A percentile compares a stretch with the other conserved stretches of the same genome.
Evolutionary conservation across 2,888 invertebrate genomes (phyloP).

Genomic region (Acanthoscelides obtectus): DNA sequence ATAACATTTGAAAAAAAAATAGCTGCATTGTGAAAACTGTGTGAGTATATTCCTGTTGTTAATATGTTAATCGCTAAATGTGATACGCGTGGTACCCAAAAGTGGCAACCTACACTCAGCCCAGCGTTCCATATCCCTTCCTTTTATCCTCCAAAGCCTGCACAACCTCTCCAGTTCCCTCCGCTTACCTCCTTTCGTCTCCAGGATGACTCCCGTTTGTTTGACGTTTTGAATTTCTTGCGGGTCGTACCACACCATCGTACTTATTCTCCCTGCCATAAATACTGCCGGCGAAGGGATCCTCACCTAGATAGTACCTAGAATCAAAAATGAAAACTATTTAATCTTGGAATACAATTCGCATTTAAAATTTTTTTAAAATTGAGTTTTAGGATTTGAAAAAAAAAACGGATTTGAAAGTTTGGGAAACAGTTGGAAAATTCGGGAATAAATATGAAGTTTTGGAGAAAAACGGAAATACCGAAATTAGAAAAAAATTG

Average conservation of each 20-base stretch:
- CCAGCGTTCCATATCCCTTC: not conserved
- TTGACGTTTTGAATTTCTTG: conserved; percentile 37
- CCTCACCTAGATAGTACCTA: conserved; percentile 77
- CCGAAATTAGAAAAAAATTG: no score
- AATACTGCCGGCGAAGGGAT: conserved; percentile 78
- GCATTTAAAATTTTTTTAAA: no score
- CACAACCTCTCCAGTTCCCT: not conserved
- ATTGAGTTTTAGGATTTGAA: no score
- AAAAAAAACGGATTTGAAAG: no score
- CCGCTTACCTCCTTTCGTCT: conserved; percentile 51
- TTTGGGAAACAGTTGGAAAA: no score
- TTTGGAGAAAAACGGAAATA: no score
- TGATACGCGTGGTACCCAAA: not conserved
- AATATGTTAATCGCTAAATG: not conserved
- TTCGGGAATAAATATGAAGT: no score
- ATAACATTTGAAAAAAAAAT: no score
- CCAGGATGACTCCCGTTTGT: conserved; percentile 21
- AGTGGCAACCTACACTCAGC: not conserved
- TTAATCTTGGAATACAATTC: no score
- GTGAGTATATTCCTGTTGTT: no score
- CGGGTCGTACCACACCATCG: conserved; percentile 59
- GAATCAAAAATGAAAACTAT: conserved; percentile 26
- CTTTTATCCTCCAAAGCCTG: not conserved
- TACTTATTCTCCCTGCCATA: conserved; percentile 83
- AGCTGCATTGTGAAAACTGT: no score